Conservation (phyloP, 1,140 invertebrate species). For the Drosophila bocki region DNA sequence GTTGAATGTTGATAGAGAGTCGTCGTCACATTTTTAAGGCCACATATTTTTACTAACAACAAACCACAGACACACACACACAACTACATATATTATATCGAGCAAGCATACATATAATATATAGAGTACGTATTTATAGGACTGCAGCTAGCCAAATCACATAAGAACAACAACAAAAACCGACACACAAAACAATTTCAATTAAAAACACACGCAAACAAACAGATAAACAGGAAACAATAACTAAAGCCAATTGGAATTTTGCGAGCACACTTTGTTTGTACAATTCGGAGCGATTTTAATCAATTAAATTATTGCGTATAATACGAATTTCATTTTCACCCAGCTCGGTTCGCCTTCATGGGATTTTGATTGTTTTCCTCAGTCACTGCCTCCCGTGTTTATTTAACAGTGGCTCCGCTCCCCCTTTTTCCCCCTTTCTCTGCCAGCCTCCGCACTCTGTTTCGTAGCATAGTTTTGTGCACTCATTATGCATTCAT, state of each 20-base stretch:
- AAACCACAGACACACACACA: slow-evolving; percentile 31
- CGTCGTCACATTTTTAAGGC: slow-evolving; percentile 67
- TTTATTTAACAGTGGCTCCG: slow-evolving; percentile 19
- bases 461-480: slow-evolving; percentile 12
- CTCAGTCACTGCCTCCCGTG: background rate
- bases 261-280: slow-evolving; percentile 43
- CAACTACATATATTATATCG: slow-evolving; percentile 50
- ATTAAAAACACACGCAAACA: slow-evolving; percentile 42
- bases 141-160: slow-evolving; percentile 46
- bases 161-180: slow-evolving; percentile 15
- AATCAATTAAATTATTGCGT: slow-evolving; percentile 46
- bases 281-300: slow-evolving; percentile 26
- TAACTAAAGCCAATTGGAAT: slow-evolving; percentile 45
- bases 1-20: slow-evolving; percentile 64
- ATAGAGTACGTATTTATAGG: slow-evolving; percentile 56
- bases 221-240: slow-evolving; percentile 26
- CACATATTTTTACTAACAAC: slow-evolving; percentile 67
- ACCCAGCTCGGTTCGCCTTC: slow-evolving; percentile 5
- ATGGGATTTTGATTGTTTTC: slow-evolving; percentile 30
- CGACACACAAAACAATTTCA: slow-evolving; percentile 55
- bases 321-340: slow-evolving; percentile 18
- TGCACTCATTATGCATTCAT: slow-evolving; percentile 39
- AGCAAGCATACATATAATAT: slow-evolving; percentile 46
- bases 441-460: no score
- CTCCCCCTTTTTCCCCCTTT: background rate